Evolutionary conservation across 2,888 invertebrate species (phyloP), one percentile per base, ranked within the genome.

Genomic region (Margaritifera margaritifera): DNA sequence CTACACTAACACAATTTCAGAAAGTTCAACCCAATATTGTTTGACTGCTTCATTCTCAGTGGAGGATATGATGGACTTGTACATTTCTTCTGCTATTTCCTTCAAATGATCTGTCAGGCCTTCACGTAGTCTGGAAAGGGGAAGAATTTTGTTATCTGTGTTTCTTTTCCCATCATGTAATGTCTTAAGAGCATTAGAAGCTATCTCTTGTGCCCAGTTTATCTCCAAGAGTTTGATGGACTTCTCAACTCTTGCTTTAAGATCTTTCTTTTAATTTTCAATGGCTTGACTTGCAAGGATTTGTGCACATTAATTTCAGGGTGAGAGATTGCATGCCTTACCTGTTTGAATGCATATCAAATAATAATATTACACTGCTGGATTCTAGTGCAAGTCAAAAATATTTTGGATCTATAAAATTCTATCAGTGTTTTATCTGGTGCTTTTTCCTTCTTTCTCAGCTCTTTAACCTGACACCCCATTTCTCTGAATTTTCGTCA

Each of bases 401-500:
- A 20, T 61, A 42, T 18, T 24, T 20, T 27, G 50, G 61, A 31
- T 61, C 31, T 2, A 61, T 50, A 22, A 27, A 61, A 24, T 61
- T 6, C 61, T 50, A 15, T n/a, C 6, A 61, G 50, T 4, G 11
- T 6, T 50, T 50, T 61, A 6, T 50, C 22, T 3, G 61, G 31
- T 4, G 6, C 4, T 5, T 50, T 22, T 20, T 61, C 61, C 20
- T 8, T 19, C 4, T 19, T 50, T 61, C 61, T 24, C 4, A 61
- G 1, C 19, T 31, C 50, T 4, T 50, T 31, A 18, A 61, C 18
- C 15, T 31, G 22, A 22, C 50, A 6, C 18, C 42, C 50, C 25
- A 61, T 24, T 61, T 61, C 61, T 19, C 61, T 24, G 0, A 61
- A 27, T 61, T 61, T 61, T 50, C 31, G 61, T 15, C 50, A 19